Percentiles rank a stretch among this genome's conserved stretches.
Evolutionary conservation across 1,140 invertebrate genomes (phyloP).

Genomic region (Drosophila nannoptera): DNA sequence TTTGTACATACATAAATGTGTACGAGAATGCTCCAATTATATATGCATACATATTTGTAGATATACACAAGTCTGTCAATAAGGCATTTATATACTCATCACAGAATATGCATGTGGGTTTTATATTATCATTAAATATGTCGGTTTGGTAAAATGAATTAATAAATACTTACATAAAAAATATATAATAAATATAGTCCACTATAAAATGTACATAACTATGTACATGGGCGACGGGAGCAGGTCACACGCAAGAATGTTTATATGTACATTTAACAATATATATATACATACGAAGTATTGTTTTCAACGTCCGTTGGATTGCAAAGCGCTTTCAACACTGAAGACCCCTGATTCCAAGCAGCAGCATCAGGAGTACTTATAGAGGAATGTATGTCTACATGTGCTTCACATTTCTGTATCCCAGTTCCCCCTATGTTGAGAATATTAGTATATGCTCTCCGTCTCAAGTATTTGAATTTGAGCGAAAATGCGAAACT

Average conservation of each 20-base stretch:
- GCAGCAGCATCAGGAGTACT: constrained; percentile 32
- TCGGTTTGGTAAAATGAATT: neutral
- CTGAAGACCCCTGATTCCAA: constrained; percentile 41
- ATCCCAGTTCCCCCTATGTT: constrained; percentile 26
- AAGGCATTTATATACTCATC: neutral
- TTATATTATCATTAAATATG: neutral
- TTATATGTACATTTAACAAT: neutral
- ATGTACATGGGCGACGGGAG: neutral
- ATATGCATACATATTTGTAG: neutral
- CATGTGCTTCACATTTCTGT: constrained; percentile 37
- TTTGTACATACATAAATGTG: neutral
- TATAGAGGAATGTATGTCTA: constrained; percentile 22
- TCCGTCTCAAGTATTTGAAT: constrained; percentile 9
- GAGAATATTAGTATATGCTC: constrained; percentile 11
- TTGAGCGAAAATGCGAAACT: neutral
- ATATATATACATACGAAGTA: constrained; percentile 1
- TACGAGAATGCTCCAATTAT: neutral
- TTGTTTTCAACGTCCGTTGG: constrained; percentile 52
- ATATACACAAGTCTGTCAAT: neutral
- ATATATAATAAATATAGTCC: neutral
- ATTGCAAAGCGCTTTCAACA: constrained; percentile 67
- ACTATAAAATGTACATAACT: neutral
- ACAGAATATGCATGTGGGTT: neutral
- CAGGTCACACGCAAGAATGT: neutral
- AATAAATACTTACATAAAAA: constrained; percentile 4